These are phyloP conservation scores for Sclerurus mexicanus DNA, from an alignment of 2,113 vertebrate species.

Conservation along the genomic window DNA sequence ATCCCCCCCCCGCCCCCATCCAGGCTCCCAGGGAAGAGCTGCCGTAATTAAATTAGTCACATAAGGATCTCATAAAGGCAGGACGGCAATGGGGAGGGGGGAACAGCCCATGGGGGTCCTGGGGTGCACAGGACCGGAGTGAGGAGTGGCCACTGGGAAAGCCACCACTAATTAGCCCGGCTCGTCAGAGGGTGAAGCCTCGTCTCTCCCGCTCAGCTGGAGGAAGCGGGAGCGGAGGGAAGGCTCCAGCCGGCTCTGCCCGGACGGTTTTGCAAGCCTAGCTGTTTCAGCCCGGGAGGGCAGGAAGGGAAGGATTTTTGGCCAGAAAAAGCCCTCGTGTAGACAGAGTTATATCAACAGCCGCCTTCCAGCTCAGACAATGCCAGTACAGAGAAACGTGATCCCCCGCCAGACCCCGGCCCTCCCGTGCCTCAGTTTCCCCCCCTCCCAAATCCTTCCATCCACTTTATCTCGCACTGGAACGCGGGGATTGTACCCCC, in stretches of 20 bases:
- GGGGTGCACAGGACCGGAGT: fast-evolving
- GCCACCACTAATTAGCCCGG: fast-evolving
- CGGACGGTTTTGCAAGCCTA: slow-evolving; percentile 45
- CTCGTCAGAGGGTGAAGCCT: not conserved
- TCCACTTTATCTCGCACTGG: not conserved
- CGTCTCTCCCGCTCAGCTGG: not conserved
- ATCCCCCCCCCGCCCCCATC: not conserved
- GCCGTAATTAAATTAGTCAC: not conserved
- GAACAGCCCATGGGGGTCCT: not conserved
- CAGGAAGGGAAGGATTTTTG: slow-evolving; percentile 58
- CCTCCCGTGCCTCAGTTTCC: slow-evolving; percentile 42
- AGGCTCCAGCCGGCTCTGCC: slow-evolving; percentile 19
- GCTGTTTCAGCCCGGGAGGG: slow-evolving; percentile 59
- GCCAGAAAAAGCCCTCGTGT: slow-evolving; percentile 43
- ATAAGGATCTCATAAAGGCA: not conserved
- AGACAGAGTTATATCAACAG: slow-evolving; percentile 40
- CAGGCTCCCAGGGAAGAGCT: not conserved
- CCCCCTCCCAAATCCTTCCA: not conserved
- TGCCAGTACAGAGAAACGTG: slow-evolving; percentile 17
- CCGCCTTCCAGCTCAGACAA: slow-evolving; percentile 30
- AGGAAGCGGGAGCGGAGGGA: not conserved
- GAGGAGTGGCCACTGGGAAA: not conserved
- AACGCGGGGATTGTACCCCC: fast-evolving
- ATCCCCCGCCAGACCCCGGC: not conserved
- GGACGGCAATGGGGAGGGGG: not conserved